phyloP scores from a whole-genome alignment of 2,113 vertebrate species.

The Verasper variegatus region DNA sequence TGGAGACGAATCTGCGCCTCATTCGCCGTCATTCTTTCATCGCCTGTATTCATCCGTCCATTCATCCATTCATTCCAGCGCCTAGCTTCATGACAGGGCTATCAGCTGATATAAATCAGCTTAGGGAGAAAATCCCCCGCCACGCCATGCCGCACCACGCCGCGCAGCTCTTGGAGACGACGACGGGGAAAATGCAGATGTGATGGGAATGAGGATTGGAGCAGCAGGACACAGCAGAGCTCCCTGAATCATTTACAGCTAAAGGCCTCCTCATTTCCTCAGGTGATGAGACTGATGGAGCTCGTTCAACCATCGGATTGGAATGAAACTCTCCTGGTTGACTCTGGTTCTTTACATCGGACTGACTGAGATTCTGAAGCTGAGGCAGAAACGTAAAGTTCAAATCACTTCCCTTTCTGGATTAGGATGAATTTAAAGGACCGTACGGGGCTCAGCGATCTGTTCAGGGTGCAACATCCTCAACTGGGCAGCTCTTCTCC shows the following conservation, averaged over 20 bases:
- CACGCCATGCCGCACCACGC: conserved; percentile 49
- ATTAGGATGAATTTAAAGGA: too few species aligned
- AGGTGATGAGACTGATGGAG: not conserved
- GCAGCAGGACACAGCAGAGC: not conserved
- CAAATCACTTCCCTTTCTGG: too few species aligned
- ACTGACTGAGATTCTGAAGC: not conserved
- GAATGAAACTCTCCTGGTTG: not conserved
- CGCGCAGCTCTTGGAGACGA: conserved; percentile 31
- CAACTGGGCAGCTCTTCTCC: too few species aligned
- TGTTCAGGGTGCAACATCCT: too few species aligned
- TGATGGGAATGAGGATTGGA: conserved; percentile 40
- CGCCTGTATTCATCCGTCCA: conserved; percentile 38
- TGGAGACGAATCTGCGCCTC: not conserved
- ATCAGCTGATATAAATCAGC: conserved; percentile 72
- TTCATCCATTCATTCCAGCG: conserved; percentile 46
- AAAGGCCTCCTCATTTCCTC: not conserved
- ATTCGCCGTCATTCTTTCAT: conserved; percentile 31
- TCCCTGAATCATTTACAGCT: conserved; percentile 10
- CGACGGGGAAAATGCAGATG: conserved; percentile 54
- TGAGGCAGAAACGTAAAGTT: not conserved
- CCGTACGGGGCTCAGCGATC: too few species aligned
- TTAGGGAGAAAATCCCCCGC: conserved; percentile 62
- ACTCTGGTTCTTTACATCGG: not conserved
- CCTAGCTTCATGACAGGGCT: conserved; percentile 44
- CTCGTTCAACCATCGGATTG: not conserved